Evolutionary conservation across 2,113 vertebrate species (phyloP).

Genomic region (Coracopsis vasa): DNA sequence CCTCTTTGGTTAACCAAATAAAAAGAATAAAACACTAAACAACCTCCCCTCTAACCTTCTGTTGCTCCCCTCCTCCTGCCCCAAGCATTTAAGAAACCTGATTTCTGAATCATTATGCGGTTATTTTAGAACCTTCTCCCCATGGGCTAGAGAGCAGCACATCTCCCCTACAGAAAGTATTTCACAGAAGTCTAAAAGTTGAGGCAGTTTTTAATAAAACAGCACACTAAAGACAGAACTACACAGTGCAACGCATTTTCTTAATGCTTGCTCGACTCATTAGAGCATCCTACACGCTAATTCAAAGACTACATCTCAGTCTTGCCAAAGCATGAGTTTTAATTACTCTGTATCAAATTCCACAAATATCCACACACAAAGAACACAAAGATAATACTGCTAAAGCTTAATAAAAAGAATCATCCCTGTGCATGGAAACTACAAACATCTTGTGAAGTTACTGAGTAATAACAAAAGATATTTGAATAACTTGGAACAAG

Average conservation of each 20-base stretch:
- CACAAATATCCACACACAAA: not conserved
- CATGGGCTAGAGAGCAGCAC: not conserved
- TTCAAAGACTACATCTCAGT: not conserved
- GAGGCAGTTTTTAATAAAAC: not conserved
- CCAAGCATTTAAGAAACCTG: not conserved
- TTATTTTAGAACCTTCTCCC: not conserved
- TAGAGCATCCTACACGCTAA: not conserved
- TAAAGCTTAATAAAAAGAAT: not conserved
- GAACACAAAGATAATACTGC: not conserved
- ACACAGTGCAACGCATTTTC: not conserved
- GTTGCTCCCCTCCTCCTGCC: fast-evolving
- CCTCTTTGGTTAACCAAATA: not conserved
- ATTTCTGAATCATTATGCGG: not conserved
- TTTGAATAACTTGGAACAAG: not conserved
- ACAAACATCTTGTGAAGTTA: not conserved
- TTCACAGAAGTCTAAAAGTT: not conserved
- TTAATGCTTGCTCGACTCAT: not conserved
- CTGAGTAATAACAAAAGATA: not conserved
- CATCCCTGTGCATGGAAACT: not conserved
- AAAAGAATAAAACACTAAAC: not conserved
- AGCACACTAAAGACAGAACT: not conserved
- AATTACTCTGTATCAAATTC: not conserved
- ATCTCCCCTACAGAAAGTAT: not conserved
- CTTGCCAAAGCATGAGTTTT: not conserved
- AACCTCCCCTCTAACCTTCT: not conserved